Base-by-base conservation (phyloP, 2,797 vertebrate genomes). In the Rhinella marina region DNA sequence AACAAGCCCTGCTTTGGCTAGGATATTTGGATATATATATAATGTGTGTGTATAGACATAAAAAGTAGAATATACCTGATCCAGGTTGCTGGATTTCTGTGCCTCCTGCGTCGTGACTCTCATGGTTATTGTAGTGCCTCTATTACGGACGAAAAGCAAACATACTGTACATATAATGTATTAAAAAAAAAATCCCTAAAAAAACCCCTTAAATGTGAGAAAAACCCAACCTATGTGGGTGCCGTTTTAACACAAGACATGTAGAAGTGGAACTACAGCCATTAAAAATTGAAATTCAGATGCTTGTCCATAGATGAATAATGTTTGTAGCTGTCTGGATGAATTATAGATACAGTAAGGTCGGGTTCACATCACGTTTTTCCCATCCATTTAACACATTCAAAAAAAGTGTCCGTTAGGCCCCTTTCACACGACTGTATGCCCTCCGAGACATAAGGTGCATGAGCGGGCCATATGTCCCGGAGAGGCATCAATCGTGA, bases 161-260 rank as follows among this genome's bases (percentile, higher is more conserved):
- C 5, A 23, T 7, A 62, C 2, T 62, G 7, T 62, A 23, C 3
- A 61, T 62, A 41, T 62, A 52, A 23, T 57, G n/a, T 62, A 48
- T n/a, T 7, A 29, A 81, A 61, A 54, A 61, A 54, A 79, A 81
- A 81, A 50, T 48, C 57, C 79, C 29, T 62, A n/a, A 48, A 81
- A 73, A 81, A 81, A 64, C 32, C 77, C 77, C 77, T 79, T 57
- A 64, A 48, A 62, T n/a, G 23, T 48, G 2, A 23, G 32, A 81
- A 81, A 81, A 41, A 19, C 59, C 79, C 57, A 81, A 12, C n/a
- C 79, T 29, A 2, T 64, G 78, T 81, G 32, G 56, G 54, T 23
- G 12, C 17, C 32, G 29, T 59, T 77, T 54, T 16, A 8, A 78
- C 14, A 79, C 25, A 29, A 16, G 27, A 32, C 21, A 50, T 16